Percentiles rank a stretch among this genome's conserved stretches.
Evolutionary conservation across 2,113 vertebrate genomes (phyloP).

Genomic region (Sebastes schlegelii): DNA sequence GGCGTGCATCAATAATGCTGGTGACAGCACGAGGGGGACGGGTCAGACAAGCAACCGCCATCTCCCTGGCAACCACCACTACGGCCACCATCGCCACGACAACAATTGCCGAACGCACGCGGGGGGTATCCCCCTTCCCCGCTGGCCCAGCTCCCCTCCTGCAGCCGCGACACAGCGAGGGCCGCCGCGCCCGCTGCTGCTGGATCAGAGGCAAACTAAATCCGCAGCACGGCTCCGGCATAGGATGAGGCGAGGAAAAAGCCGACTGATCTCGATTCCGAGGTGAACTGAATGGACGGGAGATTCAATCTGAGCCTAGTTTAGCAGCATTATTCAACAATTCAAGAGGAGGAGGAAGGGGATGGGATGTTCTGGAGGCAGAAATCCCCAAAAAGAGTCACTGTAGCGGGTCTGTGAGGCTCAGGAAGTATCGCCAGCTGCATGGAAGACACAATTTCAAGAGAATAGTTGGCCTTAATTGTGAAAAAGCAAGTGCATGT

Average conservation of each 20-base stretch:
- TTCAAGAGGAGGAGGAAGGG: slow-evolving; percentile 51
- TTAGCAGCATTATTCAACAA: slow-evolving; percentile 48
- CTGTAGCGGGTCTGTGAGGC: slow-evolving; percentile 26
- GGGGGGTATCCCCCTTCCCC: slow-evolving; percentile 62
- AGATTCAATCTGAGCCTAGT: slow-evolving; percentile 56
- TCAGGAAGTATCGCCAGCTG: background rate
- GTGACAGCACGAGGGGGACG: slow-evolving; percentile 81
- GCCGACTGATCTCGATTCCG: slow-evolving; percentile 73
- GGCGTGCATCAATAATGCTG: slow-evolving; percentile 81
- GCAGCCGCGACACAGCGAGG: slow-evolving; percentile 68
- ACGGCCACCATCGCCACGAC: slow-evolving; percentile 79
- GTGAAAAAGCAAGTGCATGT: background rate
- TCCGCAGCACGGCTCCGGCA: slow-evolving; percentile 72
- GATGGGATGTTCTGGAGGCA: slow-evolving; percentile 14
- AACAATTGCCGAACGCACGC: slow-evolving; percentile 74
- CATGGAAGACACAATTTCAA: background rate
- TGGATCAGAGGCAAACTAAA: slow-evolving; percentile 78
- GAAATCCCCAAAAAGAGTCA: slow-evolving; percentile 41
- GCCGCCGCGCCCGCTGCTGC: slow-evolving; percentile 70
- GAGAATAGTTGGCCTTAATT: background rate
- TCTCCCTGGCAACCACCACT: slow-evolving; percentile 81
- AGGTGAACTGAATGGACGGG: slow-evolving; percentile 71
- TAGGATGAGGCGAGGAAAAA: slow-evolving; percentile 65
- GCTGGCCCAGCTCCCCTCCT: slow-evolving; percentile 69
- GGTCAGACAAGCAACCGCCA: slow-evolving; percentile 83